Base-by-base conservation (phyloP, 2,888 invertebrate species). In the Protonemura montana region DNA sequence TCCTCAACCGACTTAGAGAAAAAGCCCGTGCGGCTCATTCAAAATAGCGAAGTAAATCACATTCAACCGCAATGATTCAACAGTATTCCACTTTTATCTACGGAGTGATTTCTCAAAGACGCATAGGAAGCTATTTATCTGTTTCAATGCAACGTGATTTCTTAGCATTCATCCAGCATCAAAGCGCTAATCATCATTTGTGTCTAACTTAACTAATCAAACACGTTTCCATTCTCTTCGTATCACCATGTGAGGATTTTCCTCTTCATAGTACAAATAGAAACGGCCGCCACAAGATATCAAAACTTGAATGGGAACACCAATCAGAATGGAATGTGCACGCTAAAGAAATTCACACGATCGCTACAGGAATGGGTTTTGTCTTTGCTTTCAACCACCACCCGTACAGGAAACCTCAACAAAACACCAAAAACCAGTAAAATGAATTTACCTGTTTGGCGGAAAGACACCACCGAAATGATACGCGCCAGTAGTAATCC, bases 291-390 rank as follows among this genome's bases (percentile, higher is more conserved):
- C n/a, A n/a, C n/a, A n/a, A 35, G 59, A 7, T 1, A 21, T 7
- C 16, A 59, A 59, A 59, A 59, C 59, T 59, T 59, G 59, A 59
- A 59, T 59, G 59, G 59, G 59, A 59, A 59, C 59, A 59, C 59
- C 59, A 59, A 59, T 13, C 59, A 59, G 59, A 3, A 59, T 59
- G 59, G 59, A 59, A 59, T 59, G 59, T 21, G 1, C 59, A 59
- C 59, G 21, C 59, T 13, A 59, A 35, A 59, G 59, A 59, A 59
- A 59, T 59, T 59, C 59, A 59, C 59, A 59, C 59, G 59, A 59
- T 21, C 16, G 59, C 59, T 59, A 21, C 6, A 3, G 59, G 13
- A 10, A 13, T 2, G 21, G 59, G 16, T 59, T 59, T 59, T 59
- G 21, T 21, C 13, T 59, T 59, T 10, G 59, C 59, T 35, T 35